A percentile compares a stretch with the other conserved stretches of the same genome.
Evolutionary conservation across 2,113 vertebrate species (phyloP).

Genomic region (Rhabdomys dilectus): DNA sequence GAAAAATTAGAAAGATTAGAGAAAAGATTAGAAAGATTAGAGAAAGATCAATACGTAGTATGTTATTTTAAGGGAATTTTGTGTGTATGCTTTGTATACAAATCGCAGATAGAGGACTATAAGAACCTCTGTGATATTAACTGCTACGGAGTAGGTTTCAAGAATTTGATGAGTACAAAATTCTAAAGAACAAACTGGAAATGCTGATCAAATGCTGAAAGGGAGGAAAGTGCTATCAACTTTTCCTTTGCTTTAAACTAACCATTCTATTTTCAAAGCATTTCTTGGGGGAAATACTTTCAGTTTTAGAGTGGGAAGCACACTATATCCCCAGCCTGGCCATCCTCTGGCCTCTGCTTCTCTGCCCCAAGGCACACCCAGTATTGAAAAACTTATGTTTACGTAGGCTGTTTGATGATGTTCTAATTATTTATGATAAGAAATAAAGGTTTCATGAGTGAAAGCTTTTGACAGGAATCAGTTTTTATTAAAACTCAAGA

Average conservation of each 20-base stretch:
- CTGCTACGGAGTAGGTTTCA: constrained; percentile 36
- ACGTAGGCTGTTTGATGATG: not conserved
- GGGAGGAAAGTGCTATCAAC: not conserved
- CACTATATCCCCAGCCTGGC: not conserved
- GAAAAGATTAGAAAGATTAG: constrained; percentile 58
- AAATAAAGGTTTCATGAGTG: not conserved
- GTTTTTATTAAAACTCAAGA: not conserved
- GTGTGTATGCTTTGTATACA: constrained; percentile 25
- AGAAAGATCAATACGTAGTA: not conserved
- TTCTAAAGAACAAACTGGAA: constrained; percentile 28
- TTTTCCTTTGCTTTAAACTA: not conserved
- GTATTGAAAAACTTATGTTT: not conserved
- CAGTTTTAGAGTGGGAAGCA: not conserved
- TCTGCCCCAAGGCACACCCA: not conserved
- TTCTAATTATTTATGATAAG: constrained; percentile 1
- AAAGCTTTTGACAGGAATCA: not conserved
- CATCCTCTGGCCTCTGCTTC: no score
- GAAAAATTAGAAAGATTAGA: constrained; percentile 47
- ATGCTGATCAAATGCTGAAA: constrained; percentile 36
- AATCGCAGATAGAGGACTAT: not conserved
- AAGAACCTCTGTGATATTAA: constrained; percentile 13
- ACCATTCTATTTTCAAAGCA: not conserved
- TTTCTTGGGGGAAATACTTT: not conserved
- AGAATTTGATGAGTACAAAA: constrained; percentile 9
- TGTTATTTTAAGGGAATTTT: constrained; percentile 61